phyloP scores from a whole-genome alignment of 2,888 invertebrate species.

The Argynnis bischoffii region DNA sequence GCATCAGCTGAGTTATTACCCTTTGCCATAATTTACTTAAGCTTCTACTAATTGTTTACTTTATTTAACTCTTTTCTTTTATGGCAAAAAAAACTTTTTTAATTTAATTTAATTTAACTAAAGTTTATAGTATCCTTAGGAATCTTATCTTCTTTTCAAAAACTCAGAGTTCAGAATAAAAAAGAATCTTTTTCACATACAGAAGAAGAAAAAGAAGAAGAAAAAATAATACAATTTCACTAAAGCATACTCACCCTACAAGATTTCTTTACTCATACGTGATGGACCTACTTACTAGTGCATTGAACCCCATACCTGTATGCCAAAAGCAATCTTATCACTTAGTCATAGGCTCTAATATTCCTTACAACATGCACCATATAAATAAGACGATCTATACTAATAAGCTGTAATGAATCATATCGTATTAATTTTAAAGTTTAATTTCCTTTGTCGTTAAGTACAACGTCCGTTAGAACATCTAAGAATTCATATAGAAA shows the following conservation, averaged over 20 bases:
- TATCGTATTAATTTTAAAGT: neutral
- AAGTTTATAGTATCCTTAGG: too few relatives aligned
- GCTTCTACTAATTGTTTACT: too few relatives aligned
- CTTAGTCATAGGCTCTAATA: conserved; percentile 12
- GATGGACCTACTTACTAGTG: conserved; percentile 32
- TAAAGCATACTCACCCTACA: conserved; percentile 21
- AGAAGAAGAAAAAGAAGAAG: neutral
- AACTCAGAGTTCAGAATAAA: too few relatives aligned
- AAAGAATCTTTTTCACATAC: neutral
- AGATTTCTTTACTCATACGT: conserved; percentile 32
- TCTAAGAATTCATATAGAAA: neutral
- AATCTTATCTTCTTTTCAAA: too few relatives aligned
- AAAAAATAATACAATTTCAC: neutral
- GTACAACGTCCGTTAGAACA: too few relatives aligned
- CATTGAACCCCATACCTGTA: conserved; percentile 28
- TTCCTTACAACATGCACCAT: neutral
- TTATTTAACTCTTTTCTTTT: too few relatives aligned
- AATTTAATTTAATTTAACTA: too few relatives aligned
- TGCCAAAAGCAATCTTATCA: conserved; percentile 3
- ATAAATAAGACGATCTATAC: conserved; percentile 1
- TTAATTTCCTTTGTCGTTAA: neutral
- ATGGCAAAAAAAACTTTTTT: too few relatives aligned
- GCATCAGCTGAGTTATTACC: too few relatives aligned
- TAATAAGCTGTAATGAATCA: conserved; percentile 2
- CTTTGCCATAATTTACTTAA: too few relatives aligned